A percentile compares a stretch with the other conserved stretches of the same genome.
Conservation (phyloP, 2,797 vertebrate genomes). For the Takifugu ocellatus region DNA sequence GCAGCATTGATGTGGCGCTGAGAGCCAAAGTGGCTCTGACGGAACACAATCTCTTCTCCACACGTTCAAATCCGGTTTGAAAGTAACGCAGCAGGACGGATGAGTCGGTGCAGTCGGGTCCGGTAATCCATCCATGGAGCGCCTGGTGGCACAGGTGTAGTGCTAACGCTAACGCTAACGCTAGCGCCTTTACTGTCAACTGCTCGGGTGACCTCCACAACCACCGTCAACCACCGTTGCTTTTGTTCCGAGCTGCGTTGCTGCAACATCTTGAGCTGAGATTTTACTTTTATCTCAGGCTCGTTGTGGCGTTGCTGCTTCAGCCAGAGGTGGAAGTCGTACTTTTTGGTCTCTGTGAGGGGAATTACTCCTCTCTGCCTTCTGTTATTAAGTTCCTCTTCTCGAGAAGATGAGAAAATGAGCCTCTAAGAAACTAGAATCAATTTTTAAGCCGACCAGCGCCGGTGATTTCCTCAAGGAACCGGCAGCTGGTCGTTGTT, state of each 20-base stretch:
- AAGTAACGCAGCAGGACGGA: conserved; percentile 28
- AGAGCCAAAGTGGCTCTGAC: conserved; percentile 47
- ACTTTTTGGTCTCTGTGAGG: background rate
- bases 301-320: background rate
- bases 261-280: too few species aligned
- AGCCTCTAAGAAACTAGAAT: background rate
- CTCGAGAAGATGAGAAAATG: conserved; percentile 12
- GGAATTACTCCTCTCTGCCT: background rate
- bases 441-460: conserved; percentile 15
- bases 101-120: conserved; percentile 28
- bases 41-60: conserved; percentile 36
- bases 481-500: conserved; percentile 28
- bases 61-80: conserved; percentile 38
- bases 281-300: background rate
- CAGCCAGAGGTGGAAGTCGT: too few species aligned
- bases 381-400: conserved; percentile 26
- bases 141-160: too few species aligned
- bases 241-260: too few species aligned
- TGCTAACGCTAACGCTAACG: too few species aligned
- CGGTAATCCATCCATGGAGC: background rate
- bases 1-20: conserved; percentile 6
- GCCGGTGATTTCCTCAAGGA: conserved; percentile 12
- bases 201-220: too few species aligned
- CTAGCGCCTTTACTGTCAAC: too few species aligned
- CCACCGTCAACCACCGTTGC: too few species aligned